Evolutionary conservation across 2,888 invertebrate genomes (phyloP), one percentile per base, ranked within the genome.

Genomic region (Capitulum mitella): DNA sequence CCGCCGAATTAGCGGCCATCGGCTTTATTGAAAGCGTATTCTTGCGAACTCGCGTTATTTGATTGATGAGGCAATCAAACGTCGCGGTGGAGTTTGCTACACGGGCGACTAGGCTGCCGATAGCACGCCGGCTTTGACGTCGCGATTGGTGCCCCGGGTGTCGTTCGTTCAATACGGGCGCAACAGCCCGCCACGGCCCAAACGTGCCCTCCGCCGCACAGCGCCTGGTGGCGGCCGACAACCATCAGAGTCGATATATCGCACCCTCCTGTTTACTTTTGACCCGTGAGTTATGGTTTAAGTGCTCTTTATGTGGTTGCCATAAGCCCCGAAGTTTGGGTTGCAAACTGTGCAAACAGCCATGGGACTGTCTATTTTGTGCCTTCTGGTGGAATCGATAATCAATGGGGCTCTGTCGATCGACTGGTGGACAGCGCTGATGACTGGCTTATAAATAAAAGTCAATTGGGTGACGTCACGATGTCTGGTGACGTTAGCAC

Each of bases 51-150:
- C n/a, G 58, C 29, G 58, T 29, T 58, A 29, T 58, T 58, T 58
- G 58, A 58, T 58, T 58, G 58, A 58, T 58, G 58, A 58, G n/a
- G 58, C 29, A 58, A 58, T 58, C 58, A 58, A 29, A 29, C 58
- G 58, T 26, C 51, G 19, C 5, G 51, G 22, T 51, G 22, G 51
- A 26, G 51, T 51, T 51, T 51, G 51, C n/a, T n/a, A n/a, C n/a
- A n/a, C n/a, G n/a, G n/a, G 26, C 26, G 51, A 51, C 22, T 51
- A 26, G 51, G 19, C 51, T 58, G 58, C 10, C 29, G 58, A 29
- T 8, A 6, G 54, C 6, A 54, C 26, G 54, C 1, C 54, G 22
- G 54, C 26, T 22, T 14, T 46, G 2, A 54, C 26, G 54, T n/a
- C n/a, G n/a, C n/a, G n/a, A n/a, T n/a, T n/a, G n/a, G n/a, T n/a